Evolutionary conservation across 2,113 vertebrate species (phyloP), one percentile per base, ranked within the genome.

Genomic region (Bucco capensis): DNA sequence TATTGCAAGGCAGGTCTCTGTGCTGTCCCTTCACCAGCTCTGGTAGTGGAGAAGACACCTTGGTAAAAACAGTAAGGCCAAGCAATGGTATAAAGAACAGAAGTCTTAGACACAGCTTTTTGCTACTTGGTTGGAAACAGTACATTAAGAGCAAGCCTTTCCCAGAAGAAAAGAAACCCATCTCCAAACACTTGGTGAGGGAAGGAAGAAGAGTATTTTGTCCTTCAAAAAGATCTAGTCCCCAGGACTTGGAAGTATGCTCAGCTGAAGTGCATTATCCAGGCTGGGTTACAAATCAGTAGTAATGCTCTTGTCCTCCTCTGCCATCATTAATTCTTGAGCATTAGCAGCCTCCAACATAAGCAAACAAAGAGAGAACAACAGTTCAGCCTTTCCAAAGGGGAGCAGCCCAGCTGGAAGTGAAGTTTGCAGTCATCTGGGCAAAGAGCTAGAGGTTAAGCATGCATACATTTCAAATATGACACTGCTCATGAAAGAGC

Each of bases 351-450:
- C 78, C 69, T 94, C 93, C 92, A 96, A 95, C 86, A 95, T 60
- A 95, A 93, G 93, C 94, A 96, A 93, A 95, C 91, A 95, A 66
- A 90, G 81, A 83, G 40, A 84, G 87, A 95, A 94, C 84, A 95
- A 86, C 94, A 77, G 82, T 80, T 77, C 64, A 91, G 89, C 30
- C 3, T 0, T 71, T 44, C 46, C 75, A 51, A 83, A 91, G 64
- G 27, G 78, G 37, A 54, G 82, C 42, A 93, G 67, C 86, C 75
- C 91, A 87, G 86, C 10, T 77, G 87, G 91, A 92, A 90, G 83
- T 71, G 54, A 88, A 60, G 44, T 85, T 83, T 87, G 71, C 64
- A 85, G 74, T 79, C 78, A 92, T 87, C 72, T 89, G 85, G 79
- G 85, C 85, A 94, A 82, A 82, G 87, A 94, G 74, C 83, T 86